phyloP scores from a whole-genome alignment of 2,797 vertebrate species.

The Sebastes aleutianus region DNA sequence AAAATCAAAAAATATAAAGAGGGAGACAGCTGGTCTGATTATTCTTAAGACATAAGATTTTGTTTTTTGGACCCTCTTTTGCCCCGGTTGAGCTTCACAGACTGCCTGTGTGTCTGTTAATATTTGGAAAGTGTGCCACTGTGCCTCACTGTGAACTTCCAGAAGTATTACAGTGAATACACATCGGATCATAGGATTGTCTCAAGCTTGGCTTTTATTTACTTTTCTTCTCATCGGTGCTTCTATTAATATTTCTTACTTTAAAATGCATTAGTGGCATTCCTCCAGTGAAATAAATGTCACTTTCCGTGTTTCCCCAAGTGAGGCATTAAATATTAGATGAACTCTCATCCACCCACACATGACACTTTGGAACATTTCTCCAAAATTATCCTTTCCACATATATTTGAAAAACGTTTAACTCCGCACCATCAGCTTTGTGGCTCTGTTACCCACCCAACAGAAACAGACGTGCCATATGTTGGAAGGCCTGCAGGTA shows the following conservation, averaged over 20 bases:
- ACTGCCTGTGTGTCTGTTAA: background rate
- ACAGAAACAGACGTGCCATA: conserved; percentile 28
- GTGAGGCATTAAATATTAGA: conserved; percentile 15
- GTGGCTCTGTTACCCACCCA: conserved; percentile 4
- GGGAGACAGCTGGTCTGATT: background rate
- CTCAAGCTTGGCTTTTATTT: background rate
- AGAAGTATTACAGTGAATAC: background rate
- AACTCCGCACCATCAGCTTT: background rate
- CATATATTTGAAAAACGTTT: background rate
- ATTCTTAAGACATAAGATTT: background rate
- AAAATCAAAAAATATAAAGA: background rate
- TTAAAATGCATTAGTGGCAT: background rate
- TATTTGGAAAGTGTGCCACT: background rate
- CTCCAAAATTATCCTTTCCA: background rate
- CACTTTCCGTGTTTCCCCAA: background rate
- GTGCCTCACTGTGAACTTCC: background rate
- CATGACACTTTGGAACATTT: background rate
- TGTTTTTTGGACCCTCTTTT: background rate
- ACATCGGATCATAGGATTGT: background rate
- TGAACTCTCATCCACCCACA: conserved; percentile 13
- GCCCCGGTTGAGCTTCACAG: background rate
- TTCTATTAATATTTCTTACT: background rate
- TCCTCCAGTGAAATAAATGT: background rate
- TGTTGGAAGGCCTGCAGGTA: conserved; percentile 36
- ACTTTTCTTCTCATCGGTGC: background rate